Conservation (phyloP, 2,113 vertebrate genomes). For the Numenius arquata region DNA sequence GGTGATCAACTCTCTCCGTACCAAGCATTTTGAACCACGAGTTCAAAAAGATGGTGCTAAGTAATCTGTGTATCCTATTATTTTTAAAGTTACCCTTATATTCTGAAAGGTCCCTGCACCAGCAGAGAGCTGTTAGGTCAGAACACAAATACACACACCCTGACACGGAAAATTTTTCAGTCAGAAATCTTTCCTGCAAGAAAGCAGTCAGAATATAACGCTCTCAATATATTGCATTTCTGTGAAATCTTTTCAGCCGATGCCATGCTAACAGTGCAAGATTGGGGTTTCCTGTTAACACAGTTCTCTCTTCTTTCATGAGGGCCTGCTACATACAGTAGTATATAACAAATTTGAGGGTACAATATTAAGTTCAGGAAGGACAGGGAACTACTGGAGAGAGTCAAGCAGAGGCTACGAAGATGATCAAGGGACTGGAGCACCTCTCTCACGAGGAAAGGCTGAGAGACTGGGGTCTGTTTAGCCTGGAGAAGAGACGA, state of each 20-base stretch:
- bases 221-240: not conserved
- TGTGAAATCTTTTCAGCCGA: not conserved
- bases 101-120: not conserved
- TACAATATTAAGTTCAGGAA: not conserved
- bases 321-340: not conserved
- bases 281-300: not conserved
- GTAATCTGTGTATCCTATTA: not conserved
- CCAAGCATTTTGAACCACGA: not conserved
- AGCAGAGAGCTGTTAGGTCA: not conserved
- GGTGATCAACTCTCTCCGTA: not conserved
- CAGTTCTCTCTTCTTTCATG: not conserved
- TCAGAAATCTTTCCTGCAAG: not conserved
- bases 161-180: not conserved
- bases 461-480: no score
- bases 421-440: no score
- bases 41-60: not conserved
- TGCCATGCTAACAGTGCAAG: not conserved
- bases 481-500: no score
- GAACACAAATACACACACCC: not conserved
- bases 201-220: not conserved
- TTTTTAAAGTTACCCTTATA: not conserved
- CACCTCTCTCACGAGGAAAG: no score
- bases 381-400: no score
- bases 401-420: no score
- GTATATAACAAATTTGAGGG: not conserved